Conservation (phyloP, 2,888 invertebrate species). For the Drosophila mimica region DNA sequence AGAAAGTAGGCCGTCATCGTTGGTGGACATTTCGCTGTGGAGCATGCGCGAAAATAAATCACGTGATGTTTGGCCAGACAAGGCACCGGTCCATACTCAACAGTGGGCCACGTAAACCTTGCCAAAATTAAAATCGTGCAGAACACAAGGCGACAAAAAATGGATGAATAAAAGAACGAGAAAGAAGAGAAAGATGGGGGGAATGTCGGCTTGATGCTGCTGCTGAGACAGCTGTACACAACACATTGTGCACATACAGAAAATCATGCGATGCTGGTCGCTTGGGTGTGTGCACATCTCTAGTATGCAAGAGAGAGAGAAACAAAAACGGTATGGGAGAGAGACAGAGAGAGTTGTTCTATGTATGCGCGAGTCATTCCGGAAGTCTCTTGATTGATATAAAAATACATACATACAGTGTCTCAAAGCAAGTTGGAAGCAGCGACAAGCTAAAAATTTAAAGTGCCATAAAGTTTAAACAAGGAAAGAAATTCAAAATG, state of each 20-base stretch:
- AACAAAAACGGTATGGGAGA: constrained; percentile 1
- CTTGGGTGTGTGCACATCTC: constrained; percentile 60
- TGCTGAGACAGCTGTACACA: constrained; percentile 14
- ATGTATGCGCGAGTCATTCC: constrained; percentile 37
- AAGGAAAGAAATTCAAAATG: no score
- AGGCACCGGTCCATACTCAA: constrained; percentile 45
- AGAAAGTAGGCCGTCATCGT: constrained; percentile 15
- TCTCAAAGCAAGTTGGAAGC: no score
- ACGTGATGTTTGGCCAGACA: constrained; percentile 65
- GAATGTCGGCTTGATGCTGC: neutral
- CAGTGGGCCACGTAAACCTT: constrained; percentile 53
- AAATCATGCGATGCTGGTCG: constrained; percentile 60
- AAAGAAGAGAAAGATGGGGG: neutral
- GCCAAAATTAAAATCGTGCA: constrained; percentile 25
- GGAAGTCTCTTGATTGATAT: constrained; percentile 53
- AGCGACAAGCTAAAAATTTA: no score
- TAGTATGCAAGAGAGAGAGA: neutral
- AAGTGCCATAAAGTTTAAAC: no score
- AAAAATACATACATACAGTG: constrained; percentile 14
- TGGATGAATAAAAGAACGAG: neutral
- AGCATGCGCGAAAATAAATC: constrained; percentile 69
- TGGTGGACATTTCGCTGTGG: constrained; percentile 6
- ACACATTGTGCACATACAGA: constrained; percentile 45
- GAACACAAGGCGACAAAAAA: neutral
- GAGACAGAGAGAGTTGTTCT: constrained; percentile 5